Conservation (phyloP, 1,140 invertebrate genomes). For the Calycopis cecrops region DNA sequence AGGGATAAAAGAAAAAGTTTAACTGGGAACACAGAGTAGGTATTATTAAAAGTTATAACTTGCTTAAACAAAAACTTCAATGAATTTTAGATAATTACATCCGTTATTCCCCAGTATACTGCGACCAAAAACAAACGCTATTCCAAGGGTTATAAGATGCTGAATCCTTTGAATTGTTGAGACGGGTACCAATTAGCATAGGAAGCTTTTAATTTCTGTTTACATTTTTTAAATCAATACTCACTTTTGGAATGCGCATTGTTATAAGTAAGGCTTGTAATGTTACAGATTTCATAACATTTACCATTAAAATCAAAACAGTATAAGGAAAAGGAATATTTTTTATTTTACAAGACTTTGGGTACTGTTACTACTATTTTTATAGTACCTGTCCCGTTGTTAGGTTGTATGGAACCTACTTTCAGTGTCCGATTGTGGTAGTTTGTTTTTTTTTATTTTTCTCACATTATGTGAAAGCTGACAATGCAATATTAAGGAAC, state of each 20-base stretch:
- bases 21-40: not conserved
- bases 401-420: too few species aligned
- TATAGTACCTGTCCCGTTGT: too few species aligned
- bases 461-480: too few species aligned
- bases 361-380: too few species aligned
- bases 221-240: conserved; percentile 10
- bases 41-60: not conserved
- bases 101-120: not conserved
- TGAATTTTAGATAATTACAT: not conserved
- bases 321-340: too few species aligned
- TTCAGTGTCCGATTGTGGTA: too few species aligned
- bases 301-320: too few species aligned
- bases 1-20: not conserved
- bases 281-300: too few species aligned
- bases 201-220: not conserved
- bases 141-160: not conserved
- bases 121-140: not conserved
- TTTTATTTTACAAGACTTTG: too few species aligned
- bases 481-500: too few species aligned
- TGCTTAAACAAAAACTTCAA: conserved; percentile 1
- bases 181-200: conserved; percentile 1
- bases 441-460: too few species aligned
- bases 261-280: too few species aligned
- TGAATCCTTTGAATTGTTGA: not conserved
- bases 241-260: conserved; percentile 2